Conservation (phyloP, 2,797 vertebrate genomes). For the Vultur gryphus region DNA sequence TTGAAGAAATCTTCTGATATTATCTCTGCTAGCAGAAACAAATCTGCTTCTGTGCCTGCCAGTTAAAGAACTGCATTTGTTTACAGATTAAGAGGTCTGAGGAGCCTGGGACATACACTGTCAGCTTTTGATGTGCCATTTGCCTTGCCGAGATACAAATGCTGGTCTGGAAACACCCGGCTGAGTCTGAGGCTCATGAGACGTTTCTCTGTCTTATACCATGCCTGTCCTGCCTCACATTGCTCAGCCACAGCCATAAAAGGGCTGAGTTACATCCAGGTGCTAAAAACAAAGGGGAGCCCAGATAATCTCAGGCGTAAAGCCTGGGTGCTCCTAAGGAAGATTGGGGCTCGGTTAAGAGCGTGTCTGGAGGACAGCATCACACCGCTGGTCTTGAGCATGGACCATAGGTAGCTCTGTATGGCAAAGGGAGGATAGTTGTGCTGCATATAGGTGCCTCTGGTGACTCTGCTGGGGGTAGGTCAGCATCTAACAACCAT, state of each 20-base stretch:
- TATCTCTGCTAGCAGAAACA: not conserved
- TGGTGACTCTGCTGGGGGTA: not conserved
- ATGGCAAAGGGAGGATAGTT: not conserved
- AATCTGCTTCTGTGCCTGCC: not conserved
- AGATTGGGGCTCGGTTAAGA: not conserved
- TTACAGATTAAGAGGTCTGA: not conserved
- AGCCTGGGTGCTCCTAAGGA: not conserved
- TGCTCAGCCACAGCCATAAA: not conserved
- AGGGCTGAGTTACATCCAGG: not conserved
- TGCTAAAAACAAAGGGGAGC: not conserved
- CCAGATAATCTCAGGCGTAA: not conserved
- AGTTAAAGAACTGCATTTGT: not conserved
- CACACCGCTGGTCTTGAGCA: not conserved
- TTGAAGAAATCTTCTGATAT: not conserved
- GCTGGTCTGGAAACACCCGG: not conserved
- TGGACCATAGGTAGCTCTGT: not conserved
- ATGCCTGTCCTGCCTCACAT: not conserved
- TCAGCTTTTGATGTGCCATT: not conserved
- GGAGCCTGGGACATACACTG: not conserved
- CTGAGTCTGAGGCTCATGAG: not conserved
- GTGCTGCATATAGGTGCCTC: not conserved
- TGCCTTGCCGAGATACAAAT: not conserved
- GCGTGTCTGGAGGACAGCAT: not conserved
- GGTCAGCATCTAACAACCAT: not conserved
- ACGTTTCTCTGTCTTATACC: not conserved